Percentiles rank a stretch among this genome's conserved stretches.
Conservation (phyloP, 1,140 invertebrate genomes). For the Eulimnadia texana region DNA sequence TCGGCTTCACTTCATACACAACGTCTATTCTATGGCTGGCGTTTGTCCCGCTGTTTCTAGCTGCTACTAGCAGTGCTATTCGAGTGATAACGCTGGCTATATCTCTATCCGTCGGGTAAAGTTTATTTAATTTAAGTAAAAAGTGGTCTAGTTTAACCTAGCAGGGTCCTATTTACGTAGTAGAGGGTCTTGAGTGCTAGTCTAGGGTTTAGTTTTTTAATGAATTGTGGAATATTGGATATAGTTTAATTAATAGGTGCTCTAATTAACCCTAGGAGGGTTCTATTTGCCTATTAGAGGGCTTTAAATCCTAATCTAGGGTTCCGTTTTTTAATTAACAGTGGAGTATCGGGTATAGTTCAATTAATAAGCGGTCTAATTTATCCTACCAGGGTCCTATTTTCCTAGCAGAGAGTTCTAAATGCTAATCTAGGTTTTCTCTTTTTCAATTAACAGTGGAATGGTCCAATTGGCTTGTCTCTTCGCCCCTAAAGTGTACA, state of each 20-base stretch:
- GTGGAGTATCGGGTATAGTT: too few relatives aligned
- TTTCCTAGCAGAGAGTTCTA: too few relatives aligned
- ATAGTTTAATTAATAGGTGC: too few relatives aligned
- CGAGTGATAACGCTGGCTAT: slow-evolving; percentile 38
- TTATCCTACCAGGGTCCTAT: too few relatives aligned
- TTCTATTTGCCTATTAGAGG: too few relatives aligned
- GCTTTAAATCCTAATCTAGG: too few relatives aligned
- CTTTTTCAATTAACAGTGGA: slow-evolving; percentile 23
- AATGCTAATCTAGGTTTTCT: too few relatives aligned
- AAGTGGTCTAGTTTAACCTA: too few relatives aligned
- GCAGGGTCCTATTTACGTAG: not conserved
- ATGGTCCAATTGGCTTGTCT: slow-evolving; percentile 38
- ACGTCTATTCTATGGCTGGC: slow-evolving; percentile 62
- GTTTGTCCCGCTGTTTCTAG: slow-evolving; percentile 56
- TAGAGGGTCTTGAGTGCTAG: not conserved
- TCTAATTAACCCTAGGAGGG: too few relatives aligned
- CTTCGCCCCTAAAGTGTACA: slow-evolving; percentile 46
- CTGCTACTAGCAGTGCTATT: slow-evolving; percentile 33
- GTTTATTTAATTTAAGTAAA: not conserved
- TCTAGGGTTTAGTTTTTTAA: not conserved
- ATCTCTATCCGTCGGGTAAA: slow-evolving; percentile 35
- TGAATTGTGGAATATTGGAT: too few relatives aligned
- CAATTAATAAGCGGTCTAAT: too few relatives aligned
- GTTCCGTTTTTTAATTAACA: too few relatives aligned
- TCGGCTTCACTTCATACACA: slow-evolving; percentile 62